Base-by-base conservation (phyloP, 2,888 invertebrate genomes). In the Pasiphila rectangulata region DNA sequence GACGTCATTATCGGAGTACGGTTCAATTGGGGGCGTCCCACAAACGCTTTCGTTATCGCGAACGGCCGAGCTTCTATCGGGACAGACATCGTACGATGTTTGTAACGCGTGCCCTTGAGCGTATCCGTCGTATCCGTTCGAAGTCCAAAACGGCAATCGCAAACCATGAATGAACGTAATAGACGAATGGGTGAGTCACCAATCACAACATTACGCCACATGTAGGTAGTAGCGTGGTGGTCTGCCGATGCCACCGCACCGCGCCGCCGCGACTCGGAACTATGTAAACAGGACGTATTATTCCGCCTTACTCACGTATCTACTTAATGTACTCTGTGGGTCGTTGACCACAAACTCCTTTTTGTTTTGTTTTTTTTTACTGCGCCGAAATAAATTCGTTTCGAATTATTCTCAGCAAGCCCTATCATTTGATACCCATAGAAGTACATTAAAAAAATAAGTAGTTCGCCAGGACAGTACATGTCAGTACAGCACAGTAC, bases 51-150 rank as follows among this genome's bases (percentile, higher is more conserved):
- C 38, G 30, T 53, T 51, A 56, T 56, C 56, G 30, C 35, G 37
- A 29, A 41, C 25, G 36, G 40, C 12, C 12, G 44, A 46, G 35
- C 43, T 43, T 38, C 29, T 46, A 32, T n/a, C 9, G 39, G 32
- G 34, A 27, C 46, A 40, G 34, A 48, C 49, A 59, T 56, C 54
- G 53, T 57, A 63, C 56, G 60, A 59, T 61, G 35, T 46, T 34
- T 35, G 41, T 50, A 55, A 60, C 61, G 58, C 56, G 54, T 62
- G 79, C 72, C 81, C 80, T 81, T 82, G 80, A 80, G 67, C 75
- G 80, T 79, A 79, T 74, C 75, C 75, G 74, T 47, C 47, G 80
- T 79, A 79, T 74, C 75, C 75, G 74, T 47, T 46, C 57, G 41
- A 59, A 51, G 51, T 44, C 45, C 54, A 38, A 20, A 44, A 39